Base-by-base conservation (phyloP, 1,140 invertebrate genomes). In the Zaprionus kolodkinae region DNA sequence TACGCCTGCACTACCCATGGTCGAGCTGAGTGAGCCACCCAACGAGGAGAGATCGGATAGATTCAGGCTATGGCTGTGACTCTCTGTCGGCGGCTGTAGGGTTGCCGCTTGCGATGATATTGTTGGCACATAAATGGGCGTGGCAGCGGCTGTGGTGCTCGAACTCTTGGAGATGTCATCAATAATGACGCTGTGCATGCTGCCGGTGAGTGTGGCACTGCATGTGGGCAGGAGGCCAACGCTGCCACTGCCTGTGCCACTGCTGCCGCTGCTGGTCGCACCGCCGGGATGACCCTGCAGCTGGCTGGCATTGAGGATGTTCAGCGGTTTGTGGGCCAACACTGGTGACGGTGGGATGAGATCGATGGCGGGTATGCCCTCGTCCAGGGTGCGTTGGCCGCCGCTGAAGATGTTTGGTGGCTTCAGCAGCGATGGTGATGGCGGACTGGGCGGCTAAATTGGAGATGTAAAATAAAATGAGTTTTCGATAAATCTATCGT, bases 331-430 rank as follows among this genome's bases (percentile, higher is more conserved):
- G 75, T 92, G 91, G 15, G 91, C 72, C 54, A 92, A 57, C 48
- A 92, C 86, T 0, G 91, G 91, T 27, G 91, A 92, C 15, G 91
- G 91, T 54, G 91, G 91, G 62, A 91, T 92, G 52, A 92, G 82
- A 84, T 92, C 91, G 59, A 92, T 92, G 56, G 90, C 81, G 56
- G 91, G 91, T 38, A 92, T 88, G 40, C 92, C 85, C 76, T 92
- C 91, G 59, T 92, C 91, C 48, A 92, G 76, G 5, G 70, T 77
- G 7, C 91, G 81, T 60, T 91, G 88, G 9, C 82, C 88, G 21
- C 81, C 88, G 48, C 70, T 91, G 10, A 92, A 91, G 12, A 92
- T 85, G 10, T 92, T 92, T 12, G 92, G 92, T 45, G 92, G 92
- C 50, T 89, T 79, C 21, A 93, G 79, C 43, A 91, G 76, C 60